Evolutionary conservation across 2,113 vertebrate species (phyloP).

Genomic region (Sylvilagus bachmani): DNA sequence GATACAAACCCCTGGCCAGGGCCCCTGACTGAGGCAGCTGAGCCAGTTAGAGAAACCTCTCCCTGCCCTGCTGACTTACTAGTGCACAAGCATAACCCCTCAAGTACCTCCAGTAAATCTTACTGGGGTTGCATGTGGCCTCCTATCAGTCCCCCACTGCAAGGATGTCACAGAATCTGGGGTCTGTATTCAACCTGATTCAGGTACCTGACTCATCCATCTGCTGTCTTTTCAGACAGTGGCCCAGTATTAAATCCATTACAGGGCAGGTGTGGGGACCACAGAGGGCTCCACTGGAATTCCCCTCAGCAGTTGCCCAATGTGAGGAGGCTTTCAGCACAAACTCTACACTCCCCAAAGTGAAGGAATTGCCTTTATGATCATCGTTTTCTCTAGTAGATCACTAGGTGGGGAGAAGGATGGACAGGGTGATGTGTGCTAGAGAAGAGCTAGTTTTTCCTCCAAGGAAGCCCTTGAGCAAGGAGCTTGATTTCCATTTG

Average conservation of each 20-base stretch:
- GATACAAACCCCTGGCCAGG: too few species aligned
- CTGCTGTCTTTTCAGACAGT: accelerated
- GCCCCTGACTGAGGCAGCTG: too few species aligned
- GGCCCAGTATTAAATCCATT: accelerated
- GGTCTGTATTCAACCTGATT: too few species aligned
- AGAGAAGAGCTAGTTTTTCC: too few species aligned
- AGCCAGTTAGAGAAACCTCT: too few species aligned
- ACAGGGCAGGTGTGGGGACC: accelerated
- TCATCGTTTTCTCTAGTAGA: background rate
- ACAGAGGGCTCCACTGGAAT: accelerated
- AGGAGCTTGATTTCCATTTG: background rate
- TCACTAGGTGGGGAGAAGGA: too few species aligned
- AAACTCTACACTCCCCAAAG: background rate
- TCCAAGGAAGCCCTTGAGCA: background rate
- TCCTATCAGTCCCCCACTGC: too few species aligned
- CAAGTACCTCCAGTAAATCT: too few species aligned
- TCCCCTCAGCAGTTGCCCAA: background rate
- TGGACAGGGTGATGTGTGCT: accelerated
- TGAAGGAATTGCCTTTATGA: background rate
- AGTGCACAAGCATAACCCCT: too few species aligned
- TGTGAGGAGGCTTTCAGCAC: background rate
- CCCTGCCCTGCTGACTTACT: too few species aligned
- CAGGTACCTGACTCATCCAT: background rate
- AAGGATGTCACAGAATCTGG: too few species aligned
- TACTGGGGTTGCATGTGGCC: too few species aligned